Evolutionary conservation across 2,888 invertebrate genomes (phyloP), one percentile per base, ranked within the genome.

Genomic region (Zhuqinia jingwanae): DNA sequence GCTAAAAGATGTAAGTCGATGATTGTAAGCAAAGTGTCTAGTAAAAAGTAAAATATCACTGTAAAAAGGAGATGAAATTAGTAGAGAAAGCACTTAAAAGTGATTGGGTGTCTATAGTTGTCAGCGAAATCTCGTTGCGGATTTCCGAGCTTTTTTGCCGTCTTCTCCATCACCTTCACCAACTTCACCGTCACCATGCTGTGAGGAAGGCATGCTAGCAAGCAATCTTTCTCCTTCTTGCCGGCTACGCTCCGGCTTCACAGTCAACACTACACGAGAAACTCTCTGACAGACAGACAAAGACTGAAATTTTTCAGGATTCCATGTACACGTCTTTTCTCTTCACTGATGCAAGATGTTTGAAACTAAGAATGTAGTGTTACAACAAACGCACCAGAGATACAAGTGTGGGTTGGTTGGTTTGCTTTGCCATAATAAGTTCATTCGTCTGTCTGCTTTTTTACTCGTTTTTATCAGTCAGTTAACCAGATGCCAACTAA

Each of bases 271-370:
- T 42, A 73, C 81, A 81, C 47, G 81, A 70, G 81, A 73, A 58
- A 63, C 75, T 75, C n/a, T n/a, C 60, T 47, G 82, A 82, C 82
- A 82, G 82, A 75, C 82, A 82, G 82, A 82, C 82, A 82, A 82
- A 82, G 82, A 82, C 75, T 82, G 82, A 82, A 82, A 70, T 25
- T 70, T 53, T 53, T 81, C 27, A 36, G 22, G 42, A 50, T 58
- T 82, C 75, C 60, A 73, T 81, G 20, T 68, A 68, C 27, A 73
- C 79, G 30, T 79, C 10, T 79, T 79, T 73, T 73, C 73, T 73
- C 70, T 45, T 50, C 30, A 11, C 27, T 50, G 27, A n/a, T n/a
- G n/a, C n/a, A n/a, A n/a, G n/a, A n/a, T n/a, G n/a, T n/a, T n/a
- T n/a, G n/a, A n/a, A n/a, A n/a, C n/a, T n/a, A n/a, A n/a, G n/a